Base-by-base conservation (phyloP, 2,888 invertebrate genomes). In the Cheilosia pagana region DNA sequence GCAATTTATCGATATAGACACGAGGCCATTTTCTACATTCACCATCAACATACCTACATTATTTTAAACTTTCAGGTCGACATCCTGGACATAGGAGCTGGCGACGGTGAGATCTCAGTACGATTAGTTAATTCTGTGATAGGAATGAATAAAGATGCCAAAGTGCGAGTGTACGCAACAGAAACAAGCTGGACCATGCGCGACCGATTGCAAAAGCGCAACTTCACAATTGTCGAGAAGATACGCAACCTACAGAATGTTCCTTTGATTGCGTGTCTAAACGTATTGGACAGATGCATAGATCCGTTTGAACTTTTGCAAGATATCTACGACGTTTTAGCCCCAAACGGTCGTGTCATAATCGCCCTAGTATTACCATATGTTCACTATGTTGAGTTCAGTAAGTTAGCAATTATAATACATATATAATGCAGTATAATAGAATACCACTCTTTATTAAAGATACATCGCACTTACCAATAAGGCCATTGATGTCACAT, bases 321-420 rank as follows among this genome's bases (percentile, higher is more conserved):
- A 67, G 94, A 96, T 88, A 96, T 99, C 31, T 94, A 94, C 87
- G 90, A 93, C 21, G 94, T 95, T 0, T 92, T 99, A 53, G 93
- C 94, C 6, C 95, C 96, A 0, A 94, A 94, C 65, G 98, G 98
- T 0, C 92, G 95, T 28, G 93, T 97, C 23, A 90, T 99, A 53
- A 93, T 99, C n/a, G 98, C 98, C 0, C 93, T 98, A 2, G 99
- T 99, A 14, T 93, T 99, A 82, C 99, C 99, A 0, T 97, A 98
- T 92, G 96, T 95, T 88, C 97, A 98, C 70, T 99, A 98, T 90
- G 98, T 99, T 0, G 99, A 99, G 94, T 94, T 93, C 87, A 96
- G 97, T 95, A 93, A 92, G 89, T 86, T 74, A 7, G 14, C 14
- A 21, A 0, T 35, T 10, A 3, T 3, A 35, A 12, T 35, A n/a